Conservation (phyloP, 2,888 invertebrate species). For the Sesia apiformis region DNA sequence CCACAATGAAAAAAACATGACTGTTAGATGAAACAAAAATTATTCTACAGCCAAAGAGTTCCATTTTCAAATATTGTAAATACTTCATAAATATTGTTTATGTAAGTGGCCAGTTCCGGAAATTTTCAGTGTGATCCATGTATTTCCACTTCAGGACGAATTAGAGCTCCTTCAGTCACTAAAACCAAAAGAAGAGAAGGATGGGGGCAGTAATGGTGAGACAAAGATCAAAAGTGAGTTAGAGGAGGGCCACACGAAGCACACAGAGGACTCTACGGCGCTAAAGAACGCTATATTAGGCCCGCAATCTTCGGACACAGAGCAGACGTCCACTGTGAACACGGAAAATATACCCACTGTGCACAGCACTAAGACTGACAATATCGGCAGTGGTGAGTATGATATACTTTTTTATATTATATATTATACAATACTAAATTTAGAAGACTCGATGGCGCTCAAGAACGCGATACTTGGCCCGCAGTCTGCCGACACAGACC, state of each 20-base stretch:
- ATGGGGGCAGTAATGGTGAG: conserved; percentile 37
- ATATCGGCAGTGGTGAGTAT: conserved; percentile 39
- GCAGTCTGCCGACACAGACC: conserved; percentile 41
- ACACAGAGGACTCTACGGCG: conserved; percentile 63
- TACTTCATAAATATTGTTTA: too few species aligned
- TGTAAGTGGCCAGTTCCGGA: too few species aligned
- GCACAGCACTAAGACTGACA: conserved; percentile 42
- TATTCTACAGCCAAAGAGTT: too few species aligned
- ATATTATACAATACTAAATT: conserved; percentile 17
- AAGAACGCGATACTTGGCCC: conserved; percentile 63
- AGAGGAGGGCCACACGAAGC: conserved; percentile 45
- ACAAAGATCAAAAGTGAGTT: conserved; percentile 43
- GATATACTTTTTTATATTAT: background rate
- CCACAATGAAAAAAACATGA: too few species aligned
- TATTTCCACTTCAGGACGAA: conserved; percentile 74
- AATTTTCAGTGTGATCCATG: too few species aligned
- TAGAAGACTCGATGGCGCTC: conserved; percentile 61
- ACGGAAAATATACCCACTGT: conserved; percentile 8
- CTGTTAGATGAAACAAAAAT: too few species aligned
- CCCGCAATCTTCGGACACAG: conserved; percentile 44
- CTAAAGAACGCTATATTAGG: conserved; percentile 61
- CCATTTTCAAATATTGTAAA: too few species aligned
- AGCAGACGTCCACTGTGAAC: conserved; percentile 27
- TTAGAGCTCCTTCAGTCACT: conserved; percentile 80
- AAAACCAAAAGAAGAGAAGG: conserved; percentile 78